phyloP scores from a whole-genome alignment of 2,113 vertebrate species.

The Suncus etruscus region DNA sequence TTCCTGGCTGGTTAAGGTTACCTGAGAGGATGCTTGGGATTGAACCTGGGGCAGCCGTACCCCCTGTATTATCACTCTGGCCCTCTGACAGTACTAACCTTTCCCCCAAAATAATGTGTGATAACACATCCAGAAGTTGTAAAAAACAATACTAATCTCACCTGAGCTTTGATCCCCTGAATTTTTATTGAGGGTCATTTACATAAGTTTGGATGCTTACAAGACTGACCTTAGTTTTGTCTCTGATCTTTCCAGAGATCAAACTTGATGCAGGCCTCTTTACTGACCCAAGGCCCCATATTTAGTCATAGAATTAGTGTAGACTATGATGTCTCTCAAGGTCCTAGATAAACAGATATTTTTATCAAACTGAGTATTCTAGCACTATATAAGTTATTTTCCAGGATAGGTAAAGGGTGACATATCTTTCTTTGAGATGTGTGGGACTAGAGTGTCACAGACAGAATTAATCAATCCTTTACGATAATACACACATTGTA shows the following conservation, averaged over 20 bases:
- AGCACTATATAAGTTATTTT: neutral
- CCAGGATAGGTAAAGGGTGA: fast-evolving
- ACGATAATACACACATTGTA: neutral
- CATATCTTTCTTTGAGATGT: neutral
- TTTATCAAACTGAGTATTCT: neutral
- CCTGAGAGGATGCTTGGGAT: too few species aligned
- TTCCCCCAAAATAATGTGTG: neutral
- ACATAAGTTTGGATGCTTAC: neutral
- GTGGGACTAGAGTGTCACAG: neutral
- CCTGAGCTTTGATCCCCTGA: neutral
- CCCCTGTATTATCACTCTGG: too few species aligned
- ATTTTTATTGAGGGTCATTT: neutral
- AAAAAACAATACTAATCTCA: neutral
- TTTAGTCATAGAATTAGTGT: neutral
- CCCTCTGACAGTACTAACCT: neutral
- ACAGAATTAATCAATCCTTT: neutral
- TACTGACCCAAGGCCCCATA: too few species aligned
- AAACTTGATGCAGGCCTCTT: neutral
- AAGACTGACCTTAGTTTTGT: neutral
- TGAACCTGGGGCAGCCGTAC: too few species aligned
- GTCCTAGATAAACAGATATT: neutral
- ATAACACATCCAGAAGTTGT: neutral
- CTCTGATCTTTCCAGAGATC: neutral
- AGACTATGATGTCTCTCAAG: neutral
- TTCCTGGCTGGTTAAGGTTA: too few species aligned